Evolutionary conservation across 2,888 invertebrate species (phyloP).

Genomic region (Octonoba sinensis): DNA sequence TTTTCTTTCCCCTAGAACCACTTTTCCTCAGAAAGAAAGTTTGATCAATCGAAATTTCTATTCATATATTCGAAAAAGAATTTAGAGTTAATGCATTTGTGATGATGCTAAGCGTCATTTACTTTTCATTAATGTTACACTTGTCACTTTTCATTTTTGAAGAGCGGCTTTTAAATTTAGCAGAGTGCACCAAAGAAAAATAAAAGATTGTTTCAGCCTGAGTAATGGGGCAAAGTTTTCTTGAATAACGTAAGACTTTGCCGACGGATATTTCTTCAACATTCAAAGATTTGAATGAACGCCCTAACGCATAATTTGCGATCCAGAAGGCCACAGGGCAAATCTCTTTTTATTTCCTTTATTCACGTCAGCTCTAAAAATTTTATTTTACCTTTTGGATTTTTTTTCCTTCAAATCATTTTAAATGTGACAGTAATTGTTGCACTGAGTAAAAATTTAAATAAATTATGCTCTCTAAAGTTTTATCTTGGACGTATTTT

Average conservation of each 20-base stretch:
- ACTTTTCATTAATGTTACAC: conserved; percentile 51
- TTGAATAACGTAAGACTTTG: neutral
- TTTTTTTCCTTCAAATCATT: too few relatives aligned
- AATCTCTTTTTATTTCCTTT: neutral
- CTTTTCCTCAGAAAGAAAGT: neutral
- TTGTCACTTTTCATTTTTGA: conserved; percentile 49
- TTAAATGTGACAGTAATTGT: too few relatives aligned
- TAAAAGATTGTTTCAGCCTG: neutral
- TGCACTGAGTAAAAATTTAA: too few relatives aligned
- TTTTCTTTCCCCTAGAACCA: neutral
- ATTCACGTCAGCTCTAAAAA: neutral
- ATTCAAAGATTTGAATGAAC: neutral
- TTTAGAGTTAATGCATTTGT: conserved; percentile 57
- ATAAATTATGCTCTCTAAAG: too few relatives aligned
- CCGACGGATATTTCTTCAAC: neutral
- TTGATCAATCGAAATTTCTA: conserved; percentile 36
- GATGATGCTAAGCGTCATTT: conserved; percentile 50
- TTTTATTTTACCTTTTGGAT: neutral
- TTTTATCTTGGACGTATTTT: too few relatives aligned
- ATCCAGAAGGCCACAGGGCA: conserved; percentile 7
- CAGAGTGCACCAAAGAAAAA: conserved; percentile 3
- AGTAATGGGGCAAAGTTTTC: too few relatives aligned
- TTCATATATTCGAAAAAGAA: conserved; percentile 36
- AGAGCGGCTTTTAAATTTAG: conserved; percentile 52
- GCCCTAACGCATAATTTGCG: too few relatives aligned